Evolutionary conservation across 1,140 invertebrate genomes (phyloP).

Genomic region (Drosophila sucinea): DNA sequence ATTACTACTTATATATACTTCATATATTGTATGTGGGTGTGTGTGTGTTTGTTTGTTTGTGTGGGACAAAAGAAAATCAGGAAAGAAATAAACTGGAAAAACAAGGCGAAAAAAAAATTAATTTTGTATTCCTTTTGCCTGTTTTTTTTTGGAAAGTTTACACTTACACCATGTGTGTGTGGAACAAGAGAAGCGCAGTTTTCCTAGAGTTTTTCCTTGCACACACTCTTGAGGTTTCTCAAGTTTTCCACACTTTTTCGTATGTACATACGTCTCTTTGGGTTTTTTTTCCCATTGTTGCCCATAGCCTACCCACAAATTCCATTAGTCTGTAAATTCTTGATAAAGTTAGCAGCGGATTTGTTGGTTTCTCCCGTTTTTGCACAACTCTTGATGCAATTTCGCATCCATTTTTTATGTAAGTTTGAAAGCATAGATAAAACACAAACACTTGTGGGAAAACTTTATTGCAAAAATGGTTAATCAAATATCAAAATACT

Average conservation of each 20-base stretch:
- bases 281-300: slow-evolving; percentile 15
- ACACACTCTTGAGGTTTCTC: background rate
- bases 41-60: background rate
- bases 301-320: slow-evolving; percentile 30
- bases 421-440: background rate
- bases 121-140: slow-evolving; percentile 1
- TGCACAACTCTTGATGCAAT: slow-evolving; percentile 23
- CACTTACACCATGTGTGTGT: background rate
- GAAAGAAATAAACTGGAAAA: background rate
- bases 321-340: slow-evolving; percentile 54
- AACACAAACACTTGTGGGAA: background rate
- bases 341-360: slow-evolving; percentile 35
- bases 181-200: slow-evolving; percentile 7
- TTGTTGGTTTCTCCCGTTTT: slow-evolving; percentile 17
- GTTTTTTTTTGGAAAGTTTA: background rate
- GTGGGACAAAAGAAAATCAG: background rate
- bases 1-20: background rate
- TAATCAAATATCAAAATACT: background rate
- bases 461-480: background rate
- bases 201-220: slow-evolving; percentile 10
- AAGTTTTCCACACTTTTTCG: slow-evolving; percentile 5
- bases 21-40: background rate
- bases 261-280: background rate
- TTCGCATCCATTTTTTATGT: slow-evolving; percentile 10
- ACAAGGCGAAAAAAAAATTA: background rate